Evolutionary conservation across 1,140 invertebrate genomes (phyloP).

Genomic region (Diploscapter pachys): DNA sequence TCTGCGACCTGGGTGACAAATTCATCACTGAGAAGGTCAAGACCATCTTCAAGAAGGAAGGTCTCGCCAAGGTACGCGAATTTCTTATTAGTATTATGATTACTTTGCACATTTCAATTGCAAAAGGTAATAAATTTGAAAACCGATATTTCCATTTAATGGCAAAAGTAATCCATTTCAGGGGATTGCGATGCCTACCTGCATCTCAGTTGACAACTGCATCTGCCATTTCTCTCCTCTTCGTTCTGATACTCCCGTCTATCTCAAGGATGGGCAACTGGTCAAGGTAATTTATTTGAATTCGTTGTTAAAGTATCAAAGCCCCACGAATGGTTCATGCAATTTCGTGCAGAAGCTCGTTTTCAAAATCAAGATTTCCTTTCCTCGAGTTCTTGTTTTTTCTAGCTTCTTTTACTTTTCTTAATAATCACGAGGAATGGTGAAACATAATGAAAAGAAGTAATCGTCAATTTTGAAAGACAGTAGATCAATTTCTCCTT

Average conservation of each 20-base stretch:
- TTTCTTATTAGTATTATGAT: not conserved
- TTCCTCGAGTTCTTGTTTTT: not conserved
- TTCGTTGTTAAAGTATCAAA: too few relatives aligned
- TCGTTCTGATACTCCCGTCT: constrained; percentile 81
- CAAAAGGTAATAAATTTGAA: too few relatives aligned
- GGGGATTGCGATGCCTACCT: constrained; percentile 94
- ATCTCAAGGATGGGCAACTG: constrained; percentile 85
- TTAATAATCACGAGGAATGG: too few relatives aligned
- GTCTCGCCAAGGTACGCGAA: constrained; percentile 80
- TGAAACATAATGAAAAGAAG: too few relatives aligned
- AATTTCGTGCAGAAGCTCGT: too few relatives aligned
- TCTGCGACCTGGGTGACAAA: constrained; percentile 87
- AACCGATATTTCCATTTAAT: too few relatives aligned
- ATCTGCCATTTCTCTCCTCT: constrained; percentile 97
- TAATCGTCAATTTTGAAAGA: too few relatives aligned
- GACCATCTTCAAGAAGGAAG: constrained; percentile 96
- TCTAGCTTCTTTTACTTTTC: not conserved
- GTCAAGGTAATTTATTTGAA: constrained; percentile 71
- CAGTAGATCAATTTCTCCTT: too few relatives aligned
- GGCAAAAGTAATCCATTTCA: constrained; percentile 35
- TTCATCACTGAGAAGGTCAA: constrained; percentile 76
- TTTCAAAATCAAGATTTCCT: not conserved
- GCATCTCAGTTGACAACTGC: constrained; percentile 96
- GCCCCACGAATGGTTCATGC: too few relatives aligned
- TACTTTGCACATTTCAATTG: too few relatives aligned